A percentile compares a stretch with the other conserved stretches of the same genome.
These are phyloP conservation scores for Andrena dorsata DNA, from an alignment of 2,888 invertebrate species.

Conservation along the genomic window DNA sequence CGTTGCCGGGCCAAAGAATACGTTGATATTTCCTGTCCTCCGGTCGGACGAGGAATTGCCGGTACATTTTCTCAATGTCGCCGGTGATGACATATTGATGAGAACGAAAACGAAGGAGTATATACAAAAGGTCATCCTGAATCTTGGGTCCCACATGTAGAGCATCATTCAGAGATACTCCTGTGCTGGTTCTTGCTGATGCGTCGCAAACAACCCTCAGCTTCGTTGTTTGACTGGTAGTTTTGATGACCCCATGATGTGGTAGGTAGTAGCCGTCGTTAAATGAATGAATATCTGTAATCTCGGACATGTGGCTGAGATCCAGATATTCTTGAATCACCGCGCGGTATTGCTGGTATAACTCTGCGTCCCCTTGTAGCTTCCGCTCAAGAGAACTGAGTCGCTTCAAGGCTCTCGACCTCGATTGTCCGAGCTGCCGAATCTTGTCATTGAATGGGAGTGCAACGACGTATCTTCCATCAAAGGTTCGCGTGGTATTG, in stretches of 20 bases:
- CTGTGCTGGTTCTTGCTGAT: not conserved
- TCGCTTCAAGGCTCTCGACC: not conserved
- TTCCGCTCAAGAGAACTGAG: not conserved
- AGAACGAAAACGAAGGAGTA: not conserved
- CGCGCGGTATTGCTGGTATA: not conserved
- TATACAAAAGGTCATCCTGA: not conserved
- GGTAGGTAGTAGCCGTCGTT: constrained; percentile 18
- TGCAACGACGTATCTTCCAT: constrained; percentile 7
- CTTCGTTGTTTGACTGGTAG: constrained; percentile 10
- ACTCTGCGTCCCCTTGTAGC: not conserved
- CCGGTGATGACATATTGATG: not conserved
- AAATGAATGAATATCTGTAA: not conserved
- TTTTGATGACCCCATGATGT: constrained; percentile 3
- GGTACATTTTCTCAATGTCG: constrained; percentile 19
- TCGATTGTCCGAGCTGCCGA: not conserved
- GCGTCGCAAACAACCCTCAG: constrained; percentile 27
- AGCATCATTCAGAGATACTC: constrained; percentile 23
- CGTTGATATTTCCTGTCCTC: constrained; percentile 2
- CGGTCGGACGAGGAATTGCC: not conserved
- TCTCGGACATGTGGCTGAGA: constrained; percentile 2
- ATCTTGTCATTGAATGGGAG: not conserved
- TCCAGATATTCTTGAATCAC: constrained; percentile 21
- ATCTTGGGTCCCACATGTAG: constrained; percentile 10
- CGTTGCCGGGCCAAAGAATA: not conserved
- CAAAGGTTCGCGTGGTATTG: not conserved